Evolutionary conservation across 2,797 vertebrate species (phyloP), one percentile per base, ranked within the genome.

Genomic region (Lindbergichthys nudifrons): DNA sequence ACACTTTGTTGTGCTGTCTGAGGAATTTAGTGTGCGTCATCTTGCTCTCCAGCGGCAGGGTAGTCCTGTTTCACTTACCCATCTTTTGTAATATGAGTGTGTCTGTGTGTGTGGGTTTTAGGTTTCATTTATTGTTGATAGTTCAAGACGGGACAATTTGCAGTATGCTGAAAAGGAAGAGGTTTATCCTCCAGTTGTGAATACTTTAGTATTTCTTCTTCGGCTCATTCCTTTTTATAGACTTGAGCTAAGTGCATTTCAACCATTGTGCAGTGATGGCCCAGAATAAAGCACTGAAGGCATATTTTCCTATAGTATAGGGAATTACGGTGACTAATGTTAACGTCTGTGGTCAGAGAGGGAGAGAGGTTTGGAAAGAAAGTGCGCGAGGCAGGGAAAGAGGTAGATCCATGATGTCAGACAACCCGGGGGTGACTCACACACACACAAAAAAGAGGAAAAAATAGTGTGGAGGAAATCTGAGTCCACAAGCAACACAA

Each of bases 1-100:
- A 23, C 80, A 80, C 73, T 89, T 73, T 80, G 83, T 83, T 84
- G 76, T 88, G 59, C 79, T 76, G 88, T 83, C 77, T 83, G 63
- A 88, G 89, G 90, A 92, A 93, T 92, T 87, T 83, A 39, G 65
- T 64, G 79, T 92, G 91, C 85, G 89, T 93, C 92, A 93, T 81
- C 81, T 65, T 79, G 73, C 71, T 86, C 72, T 87, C 70, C 76
- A 75, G 86, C 79, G 42, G 78, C 74, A 82, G 77, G 63, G 81
- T 85, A 62, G 76, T 91, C 82, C 86, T 75, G 75, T 88, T 91
- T 89, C 88, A 79, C 89, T 81, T 81, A 88, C 88, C 68, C 36
- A 83, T 86, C 81, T 87, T 83, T 81, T 77, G 82, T 87, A 83
- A 82, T 10, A 16, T 11, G 69, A 75, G 70, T 63, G 69, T 57